Evolutionary conservation across 2,797 vertebrate genomes (phyloP).

Genomic region (Telmatherina bonti): DNA sequence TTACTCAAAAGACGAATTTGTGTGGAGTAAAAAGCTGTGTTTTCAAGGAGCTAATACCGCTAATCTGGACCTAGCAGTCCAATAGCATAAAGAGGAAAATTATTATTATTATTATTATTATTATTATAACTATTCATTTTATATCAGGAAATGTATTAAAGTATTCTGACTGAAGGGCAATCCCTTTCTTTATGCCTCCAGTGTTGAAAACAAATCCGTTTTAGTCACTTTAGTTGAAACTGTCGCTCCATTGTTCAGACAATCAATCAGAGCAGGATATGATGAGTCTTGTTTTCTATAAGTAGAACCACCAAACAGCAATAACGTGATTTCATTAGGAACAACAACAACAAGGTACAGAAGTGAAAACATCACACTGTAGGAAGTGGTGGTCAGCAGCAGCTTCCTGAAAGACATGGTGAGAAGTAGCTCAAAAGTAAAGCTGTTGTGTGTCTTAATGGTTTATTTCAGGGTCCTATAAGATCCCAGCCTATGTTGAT

Average conservation of each 20-base stretch:
- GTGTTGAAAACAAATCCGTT: neutral
- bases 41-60: neutral
- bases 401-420: neutral
- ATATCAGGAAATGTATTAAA: neutral
- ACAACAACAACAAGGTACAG: neutral
- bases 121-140: too few species aligned
- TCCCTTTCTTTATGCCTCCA: neutral
- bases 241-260: neutral
- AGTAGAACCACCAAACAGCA: neutral
- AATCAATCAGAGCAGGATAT: neutral
- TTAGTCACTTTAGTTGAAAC: neutral
- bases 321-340: neutral
- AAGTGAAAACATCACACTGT: neutral
- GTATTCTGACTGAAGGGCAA: neutral
- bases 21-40: neutral
- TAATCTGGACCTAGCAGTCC: neutral
- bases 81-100: neutral
- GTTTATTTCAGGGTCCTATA: conserved; percentile 77
- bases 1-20: neutral
- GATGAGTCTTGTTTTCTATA: neutral
- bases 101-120: neutral
- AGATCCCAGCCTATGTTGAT: conserved; percentile 88
- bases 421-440: neutral
- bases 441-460: neutral
- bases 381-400: neutral